Evolutionary conservation across 23 tunicate species (phyloP).

Genomic region (Trididemnum clinides): DNA sequence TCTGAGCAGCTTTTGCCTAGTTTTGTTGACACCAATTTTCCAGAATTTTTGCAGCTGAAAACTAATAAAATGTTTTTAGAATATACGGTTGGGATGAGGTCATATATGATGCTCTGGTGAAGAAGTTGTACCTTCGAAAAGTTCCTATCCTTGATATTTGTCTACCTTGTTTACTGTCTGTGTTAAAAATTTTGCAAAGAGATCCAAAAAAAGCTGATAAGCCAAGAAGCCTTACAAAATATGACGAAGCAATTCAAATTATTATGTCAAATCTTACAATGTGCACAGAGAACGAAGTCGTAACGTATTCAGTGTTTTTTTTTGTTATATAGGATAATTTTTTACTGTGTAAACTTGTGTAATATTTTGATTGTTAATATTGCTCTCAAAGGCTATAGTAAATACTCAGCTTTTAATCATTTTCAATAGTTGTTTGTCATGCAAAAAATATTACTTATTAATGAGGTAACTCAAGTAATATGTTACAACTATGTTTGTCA

Average conservation of each 20-base stretch:
- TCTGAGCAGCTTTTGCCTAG: too few relatives aligned
- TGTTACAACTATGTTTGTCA: too few relatives aligned
- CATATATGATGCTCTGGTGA: slow-evolving; percentile 55
- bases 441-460: too few relatives aligned
- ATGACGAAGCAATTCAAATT: slow-evolving; percentile 54
- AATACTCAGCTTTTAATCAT: too few relatives aligned
- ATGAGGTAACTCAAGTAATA: too few relatives aligned
- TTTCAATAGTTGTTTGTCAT: too few relatives aligned
- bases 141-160: slow-evolving; percentile 8
- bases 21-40: too few relatives aligned
- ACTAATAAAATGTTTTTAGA: too few relatives aligned
- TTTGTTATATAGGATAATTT: not conserved
- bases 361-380: too few relatives aligned
- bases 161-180: slow-evolving; percentile 57
- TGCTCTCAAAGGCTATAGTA: too few relatives aligned
- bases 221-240: slow-evolving; percentile 32
- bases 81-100: slow-evolving; percentile 62
- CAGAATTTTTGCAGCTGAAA: too few relatives aligned
- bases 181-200: slow-evolving; percentile 50
- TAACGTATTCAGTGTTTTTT: slow-evolving; percentile 36
- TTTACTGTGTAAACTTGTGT: not conserved
- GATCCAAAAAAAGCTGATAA: slow-evolving; percentile 50
- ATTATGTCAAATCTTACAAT: slow-evolving; percentile 36
- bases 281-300: slow-evolving; percentile 8
- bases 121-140: slow-evolving; percentile 53